A percentile compares a stretch with the other conserved stretches of the same genome.
Evolutionary conservation across 35 echinoderm and acorn worm species (phyloP).

Genomic region (Hemicentrotus pulcherrimus): DNA sequence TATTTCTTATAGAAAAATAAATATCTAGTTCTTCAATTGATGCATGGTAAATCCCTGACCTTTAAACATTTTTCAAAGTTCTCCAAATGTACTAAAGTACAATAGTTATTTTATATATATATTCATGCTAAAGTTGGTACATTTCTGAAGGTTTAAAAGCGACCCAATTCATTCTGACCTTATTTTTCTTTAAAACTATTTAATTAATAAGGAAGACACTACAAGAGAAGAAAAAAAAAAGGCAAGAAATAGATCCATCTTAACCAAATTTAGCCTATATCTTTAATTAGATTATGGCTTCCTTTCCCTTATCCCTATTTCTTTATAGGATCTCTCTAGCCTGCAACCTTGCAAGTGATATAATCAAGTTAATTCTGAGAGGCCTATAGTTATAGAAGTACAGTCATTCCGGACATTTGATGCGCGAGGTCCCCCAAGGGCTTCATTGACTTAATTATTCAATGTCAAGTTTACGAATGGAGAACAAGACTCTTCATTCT

Average conservation of each 20-base stretch:
- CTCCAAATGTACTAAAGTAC: not conserved
- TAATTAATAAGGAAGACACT: not conserved
- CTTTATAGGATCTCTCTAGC: not conserved
- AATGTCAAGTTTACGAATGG: not conserved
- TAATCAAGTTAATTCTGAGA: not conserved
- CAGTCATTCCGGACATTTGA: not conserved
- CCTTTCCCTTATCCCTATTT: not conserved
- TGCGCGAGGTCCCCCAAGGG: not conserved
- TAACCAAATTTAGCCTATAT: slow-evolving; percentile 12
- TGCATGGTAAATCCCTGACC: not conserved
- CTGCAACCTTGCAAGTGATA: not conserved
- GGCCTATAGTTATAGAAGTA: not conserved
- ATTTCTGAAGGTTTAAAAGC: not conserved
- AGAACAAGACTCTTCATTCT: not conserved
- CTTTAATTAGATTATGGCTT: not conserved
- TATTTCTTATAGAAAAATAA: not conserved
- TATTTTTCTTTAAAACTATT: not conserved
- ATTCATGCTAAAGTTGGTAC: not conserved
- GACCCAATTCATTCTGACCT: not conserved
- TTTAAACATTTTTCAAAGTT: not conserved
- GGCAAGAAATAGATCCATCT: not conserved
- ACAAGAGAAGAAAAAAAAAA: not conserved
- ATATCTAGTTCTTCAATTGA: not conserved
- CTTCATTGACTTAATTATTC: not conserved
- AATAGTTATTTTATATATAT: not conserved